These are phyloP conservation scores for Sternarchorhynchus goeldii DNA, from an alignment of 2,797 vertebrate genomes.

Conservation along the genomic window DNA sequence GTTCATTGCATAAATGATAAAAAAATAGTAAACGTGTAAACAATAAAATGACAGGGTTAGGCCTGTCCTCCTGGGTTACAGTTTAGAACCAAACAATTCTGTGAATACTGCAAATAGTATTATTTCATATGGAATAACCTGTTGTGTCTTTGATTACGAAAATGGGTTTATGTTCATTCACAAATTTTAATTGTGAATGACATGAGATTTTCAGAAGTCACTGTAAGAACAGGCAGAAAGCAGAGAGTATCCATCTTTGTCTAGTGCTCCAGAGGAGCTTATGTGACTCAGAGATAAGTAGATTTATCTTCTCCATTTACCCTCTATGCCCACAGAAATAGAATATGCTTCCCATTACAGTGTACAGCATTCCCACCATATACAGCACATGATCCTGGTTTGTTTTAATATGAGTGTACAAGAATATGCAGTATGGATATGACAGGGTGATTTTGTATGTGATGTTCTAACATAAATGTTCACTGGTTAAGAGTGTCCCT, in stretches of 20 bases:
- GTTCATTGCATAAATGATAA: neutral
- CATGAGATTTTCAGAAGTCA: constrained; percentile 28
- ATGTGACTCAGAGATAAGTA: constrained; percentile 57
- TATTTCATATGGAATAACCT: neutral
- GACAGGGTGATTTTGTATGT: neutral
- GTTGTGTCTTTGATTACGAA: neutral
- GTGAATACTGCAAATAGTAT: neutral
- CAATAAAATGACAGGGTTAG: too few species aligned
- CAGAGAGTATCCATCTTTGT: constrained; percentile 40
- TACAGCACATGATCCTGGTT: constrained; percentile 3
- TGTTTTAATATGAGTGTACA: neutral
- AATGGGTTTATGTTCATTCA: constrained; percentile 42
- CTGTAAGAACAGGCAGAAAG: constrained; percentile 17
- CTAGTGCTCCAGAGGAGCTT: constrained; percentile 31
- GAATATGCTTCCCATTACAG: constrained; percentile 27
- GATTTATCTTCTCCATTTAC: constrained; percentile 56
- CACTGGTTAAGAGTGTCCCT: neutral
- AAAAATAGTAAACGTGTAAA: neutral
- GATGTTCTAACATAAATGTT: neutral
- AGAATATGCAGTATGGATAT: neutral
- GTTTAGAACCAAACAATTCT: neutral
- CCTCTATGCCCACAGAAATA: constrained; percentile 47
- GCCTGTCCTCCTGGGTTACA: neutral
- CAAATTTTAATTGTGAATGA: constrained; percentile 11
- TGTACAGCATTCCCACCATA: neutral